Base-by-base conservation (phyloP, 1,140 invertebrate genomes). In the Sipha flava region DNA sequence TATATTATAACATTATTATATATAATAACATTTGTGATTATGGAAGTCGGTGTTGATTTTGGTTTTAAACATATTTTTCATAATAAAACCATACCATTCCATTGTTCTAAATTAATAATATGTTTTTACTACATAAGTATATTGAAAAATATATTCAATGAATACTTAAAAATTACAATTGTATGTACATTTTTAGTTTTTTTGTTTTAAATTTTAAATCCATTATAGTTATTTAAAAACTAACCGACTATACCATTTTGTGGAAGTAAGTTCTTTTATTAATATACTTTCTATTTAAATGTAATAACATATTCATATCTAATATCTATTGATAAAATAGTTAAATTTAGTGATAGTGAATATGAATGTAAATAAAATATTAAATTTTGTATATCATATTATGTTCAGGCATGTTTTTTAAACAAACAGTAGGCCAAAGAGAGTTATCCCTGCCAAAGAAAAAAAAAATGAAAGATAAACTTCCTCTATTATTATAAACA, bases 401-500 rank as follows among this genome's bases (percentile, higher is more conserved):
- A 47, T 70, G 40, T 70, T 70, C 9, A 1, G 23, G 23, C 16
- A 47, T 47, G 66, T 70, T 23, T 47, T 9, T 26, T 31, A n/a
- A n/a, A 40, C 52, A 26, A 57, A n/a, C 18, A 37, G 21, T 77
- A 57, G n/a, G 23, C 52, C 49, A 57, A 57, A 57, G 47, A 59
- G 26, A 40, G n/a, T 77, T 40, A 10, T 26, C 49, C 47, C 31
- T 54, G 31, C 73, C 73, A 77, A 77, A 77, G 73, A 77, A n/a
- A 3, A 66, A 66, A 40, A 40, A 66, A 45, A 70, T 16, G 6
- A 57, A 34, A 14, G 1, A 40, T 21, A 52, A 57, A 18, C 72
- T 57, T 40, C 12, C 23, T 40, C 34, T 40, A 6, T 34, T 40
- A 59, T 26, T 18, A n/a, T n/a, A n/a, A 6, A 77, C 34, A 77